Base-by-base conservation (phyloP, 1,140 invertebrate species). In the Drosophila funebris region DNA sequence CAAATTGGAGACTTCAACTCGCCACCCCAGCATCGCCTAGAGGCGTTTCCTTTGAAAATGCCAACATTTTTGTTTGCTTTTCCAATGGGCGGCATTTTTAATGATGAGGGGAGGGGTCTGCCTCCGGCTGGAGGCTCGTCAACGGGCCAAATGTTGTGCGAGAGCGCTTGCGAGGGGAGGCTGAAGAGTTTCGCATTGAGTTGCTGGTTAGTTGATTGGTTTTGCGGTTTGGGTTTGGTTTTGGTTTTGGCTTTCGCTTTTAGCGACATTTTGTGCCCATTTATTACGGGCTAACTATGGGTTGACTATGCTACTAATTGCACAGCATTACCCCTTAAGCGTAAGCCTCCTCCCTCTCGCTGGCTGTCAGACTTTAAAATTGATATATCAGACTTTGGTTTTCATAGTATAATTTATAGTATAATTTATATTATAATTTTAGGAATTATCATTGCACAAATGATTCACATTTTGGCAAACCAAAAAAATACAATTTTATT, bases 1-100 rank as follows among this genome's bases (percentile, higher is more conserved):
- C 67, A 85, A 85, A 87, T 78, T 81, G 74, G 54, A 56, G 70
- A 60, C 63, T 82, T 76, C 53, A 68, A 68, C 62, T 77, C 56
- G 44, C 66, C 52, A 48, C 14, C 54, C 44, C 66, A 13, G 18
- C 74, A 70, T 27, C 39, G 80, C 64, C 73, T 48, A 56, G 36
- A 70, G 74, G 62, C 70, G 53, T 77, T 76, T 70, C 57, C 76
- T 67, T 70, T 71, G 20, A 46, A 83, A 82, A 83, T 48, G 53
- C 24, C 48, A 56, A 39, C 37, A 20, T 48, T 39, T 46, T 72
- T 72, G 72, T 74, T 85, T 77, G 66, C 41, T 37, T 27, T 62
- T n/a, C 20, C 29, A 37, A 43, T 60, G 54, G 67, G 62, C 64
- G 80, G 78, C 67, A 79, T 69, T 83, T 66, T 73, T 79, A 84